These are phyloP conservation scores for Leucosticte australis DNA, from an alignment of 2,113 vertebrate species.

Conservation along the genomic window DNA sequence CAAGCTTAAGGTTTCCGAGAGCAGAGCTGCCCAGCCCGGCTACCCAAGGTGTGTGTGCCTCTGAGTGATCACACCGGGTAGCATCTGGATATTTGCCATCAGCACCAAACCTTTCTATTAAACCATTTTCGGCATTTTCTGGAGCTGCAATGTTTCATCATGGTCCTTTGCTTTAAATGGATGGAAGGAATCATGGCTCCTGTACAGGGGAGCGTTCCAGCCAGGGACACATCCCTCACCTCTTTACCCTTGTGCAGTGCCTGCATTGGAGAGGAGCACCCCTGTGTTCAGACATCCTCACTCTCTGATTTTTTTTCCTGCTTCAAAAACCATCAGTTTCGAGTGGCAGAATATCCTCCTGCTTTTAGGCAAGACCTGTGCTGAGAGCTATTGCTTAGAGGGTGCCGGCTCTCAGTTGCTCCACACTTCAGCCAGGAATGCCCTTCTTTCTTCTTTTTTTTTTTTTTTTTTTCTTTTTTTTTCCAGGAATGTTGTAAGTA, in stretches of 20 bases:
- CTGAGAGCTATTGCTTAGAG: background rate
- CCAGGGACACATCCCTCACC: background rate
- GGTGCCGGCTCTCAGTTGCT: background rate
- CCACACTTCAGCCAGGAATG: background rate
- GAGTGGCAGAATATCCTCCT: background rate
- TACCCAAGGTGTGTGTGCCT: background rate
- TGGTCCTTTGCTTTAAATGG: background rate
- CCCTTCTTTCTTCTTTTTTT: accelerated
- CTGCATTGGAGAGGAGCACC: background rate
- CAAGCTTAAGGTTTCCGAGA: background rate
- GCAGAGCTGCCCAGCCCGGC: background rate
- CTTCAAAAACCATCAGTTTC: background rate
- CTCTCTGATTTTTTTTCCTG: background rate
- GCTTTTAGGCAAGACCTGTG: background rate
- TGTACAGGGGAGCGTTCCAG: background rate
- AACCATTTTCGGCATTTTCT: background rate
- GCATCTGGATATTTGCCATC: background rate
- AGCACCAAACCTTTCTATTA: background rate
- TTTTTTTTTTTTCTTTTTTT: accelerated
- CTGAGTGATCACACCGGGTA: background rate
- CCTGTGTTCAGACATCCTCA: background rate
- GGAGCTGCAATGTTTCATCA: background rate
- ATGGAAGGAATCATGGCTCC: background rate
- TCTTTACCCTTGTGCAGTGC: background rate
- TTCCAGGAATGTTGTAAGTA: constrained; percentile 3